Base-by-base conservation (phyloP, 2,797 vertebrate genomes). In the Synanceia verrucosa region DNA sequence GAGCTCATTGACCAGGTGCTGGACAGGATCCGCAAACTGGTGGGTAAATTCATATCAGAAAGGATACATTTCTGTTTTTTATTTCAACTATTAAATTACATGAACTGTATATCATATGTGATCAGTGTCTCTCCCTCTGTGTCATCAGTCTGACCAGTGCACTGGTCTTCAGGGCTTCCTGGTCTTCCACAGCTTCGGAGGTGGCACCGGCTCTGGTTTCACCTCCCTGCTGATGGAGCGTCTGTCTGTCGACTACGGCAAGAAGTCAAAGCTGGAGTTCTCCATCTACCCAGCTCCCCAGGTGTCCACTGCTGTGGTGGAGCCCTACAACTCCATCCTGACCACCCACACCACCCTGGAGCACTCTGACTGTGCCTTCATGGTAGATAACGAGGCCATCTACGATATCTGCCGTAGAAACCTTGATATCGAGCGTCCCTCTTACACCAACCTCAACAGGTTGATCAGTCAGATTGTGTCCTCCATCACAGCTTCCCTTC, bases 121-220 rank as follows among this genome's bases (percentile, higher is more conserved):
- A 48, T 28, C 36, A 3, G 0, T 34, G 19, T 36, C 2, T 51
- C 46, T 26, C 16, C 31, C 33, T 37, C 19, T 47, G 23, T 72
- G 28, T 70, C 64, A n/a, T 19, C 50, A 90, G 89, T 50, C 89
- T 41, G 89, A 92, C 65, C 88, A 90, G 82, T 91, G 90, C 71
- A 91, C 90, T 43, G 90, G 90, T 9, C 90, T 91, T n/a, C 90
- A 91, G 85, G 90, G 90, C 48, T 91, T 91, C 90, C 75, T 89
- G 74, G 83, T 96, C 60, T 96, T 96, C 76, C 95, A 95, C 81
- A 96, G 95, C 84, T 96, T 95, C 44, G 95, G 95, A 66, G 95
- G 95, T 29, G 94, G 95, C 58, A 95, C 95, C 10, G 93, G 94
- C 23, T 96, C 95, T 53, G 95, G 95, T 28, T 96, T 96, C 82